These are phyloP conservation scores for Drosophila emarginata DNA, from an alignment of 2,888 invertebrate species.

Conservation along the genomic window DNA sequence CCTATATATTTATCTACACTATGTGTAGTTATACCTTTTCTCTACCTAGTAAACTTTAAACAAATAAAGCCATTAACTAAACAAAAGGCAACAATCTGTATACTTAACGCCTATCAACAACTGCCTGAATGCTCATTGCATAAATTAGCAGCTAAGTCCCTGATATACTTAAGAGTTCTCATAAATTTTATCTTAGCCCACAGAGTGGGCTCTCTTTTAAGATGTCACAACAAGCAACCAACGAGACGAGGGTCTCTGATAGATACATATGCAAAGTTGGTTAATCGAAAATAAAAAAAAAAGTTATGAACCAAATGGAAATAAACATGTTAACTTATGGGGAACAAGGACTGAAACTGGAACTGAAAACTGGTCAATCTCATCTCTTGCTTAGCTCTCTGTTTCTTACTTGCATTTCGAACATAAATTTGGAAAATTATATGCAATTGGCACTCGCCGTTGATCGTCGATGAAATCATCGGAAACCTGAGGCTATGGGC, in stretches of 20 bases:
- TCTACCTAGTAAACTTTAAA: not conserved
- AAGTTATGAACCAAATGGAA: conserved; percentile 50
- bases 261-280: conserved; percentile 35
- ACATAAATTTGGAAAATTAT: conserved; percentile 70
- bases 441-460: conserved; percentile 38
- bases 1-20: not conserved
- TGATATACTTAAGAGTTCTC: conserved; percentile 43
- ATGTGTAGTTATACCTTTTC: not conserved
- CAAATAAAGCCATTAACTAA: conserved; percentile 37
- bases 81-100: conserved; percentile 49
- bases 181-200: conserved; percentile 47
- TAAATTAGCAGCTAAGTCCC: conserved; percentile 47
- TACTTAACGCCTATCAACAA: conserved; percentile 60
- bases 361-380: conserved; percentile 37
- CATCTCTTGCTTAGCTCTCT: too few relatives aligned
- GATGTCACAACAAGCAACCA: conserved; percentile 62
- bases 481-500: conserved; percentile 31
- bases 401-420: conserved; percentile 34
- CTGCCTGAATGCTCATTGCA: conserved; percentile 56
- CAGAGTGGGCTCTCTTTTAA: conserved; percentile 60
- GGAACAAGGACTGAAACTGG: conserved; percentile 32
- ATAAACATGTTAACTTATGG: conserved; percentile 64
- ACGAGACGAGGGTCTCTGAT: conserved; percentile 16
- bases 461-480: conserved; percentile 27
- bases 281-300: conserved; percentile 53